Conservation (phyloP, 2,113 vertebrate genomes). For the Odontophorus gujanensis region DNA sequence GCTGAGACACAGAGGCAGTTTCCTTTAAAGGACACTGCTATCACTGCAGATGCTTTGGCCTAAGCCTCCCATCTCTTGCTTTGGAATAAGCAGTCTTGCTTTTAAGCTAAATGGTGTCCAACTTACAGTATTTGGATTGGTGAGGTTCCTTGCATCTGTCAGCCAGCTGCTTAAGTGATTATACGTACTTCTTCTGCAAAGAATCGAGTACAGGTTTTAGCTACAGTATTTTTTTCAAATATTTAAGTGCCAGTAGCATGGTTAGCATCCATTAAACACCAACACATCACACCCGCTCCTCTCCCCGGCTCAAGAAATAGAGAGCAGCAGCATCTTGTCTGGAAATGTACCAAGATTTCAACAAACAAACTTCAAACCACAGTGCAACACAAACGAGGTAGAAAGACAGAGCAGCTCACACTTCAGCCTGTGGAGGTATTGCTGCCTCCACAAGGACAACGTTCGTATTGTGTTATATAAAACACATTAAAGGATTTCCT, state of each 20-base stretch:
- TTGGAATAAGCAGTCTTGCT: background rate
- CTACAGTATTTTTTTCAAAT: background rate
- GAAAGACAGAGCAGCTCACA: background rate
- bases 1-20: background rate
- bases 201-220: slow-evolving; percentile 52
- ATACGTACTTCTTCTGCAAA: slow-evolving; percentile 95
- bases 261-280: background rate
- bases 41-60: background rate
- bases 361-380: background rate
- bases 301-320: background rate
- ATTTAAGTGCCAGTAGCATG: background rate
- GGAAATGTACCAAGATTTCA: background rate
- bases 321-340: background rate
- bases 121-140: slow-evolving; percentile 99
- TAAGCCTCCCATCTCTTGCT: background rate
- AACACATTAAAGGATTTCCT: background rate
- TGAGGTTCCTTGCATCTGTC: slow-evolving; percentile 97
- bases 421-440: fast-evolving
- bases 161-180: slow-evolving; percentile 99
- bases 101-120: background rate
- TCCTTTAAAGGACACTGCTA: background rate
- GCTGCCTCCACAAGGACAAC: background rate
- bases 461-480: fast-evolving
- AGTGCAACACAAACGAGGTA: background rate
- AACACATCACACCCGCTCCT: background rate